Conservation (phyloP, 2,113 vertebrate genomes). For the Chloroceryle aenea region DNA sequence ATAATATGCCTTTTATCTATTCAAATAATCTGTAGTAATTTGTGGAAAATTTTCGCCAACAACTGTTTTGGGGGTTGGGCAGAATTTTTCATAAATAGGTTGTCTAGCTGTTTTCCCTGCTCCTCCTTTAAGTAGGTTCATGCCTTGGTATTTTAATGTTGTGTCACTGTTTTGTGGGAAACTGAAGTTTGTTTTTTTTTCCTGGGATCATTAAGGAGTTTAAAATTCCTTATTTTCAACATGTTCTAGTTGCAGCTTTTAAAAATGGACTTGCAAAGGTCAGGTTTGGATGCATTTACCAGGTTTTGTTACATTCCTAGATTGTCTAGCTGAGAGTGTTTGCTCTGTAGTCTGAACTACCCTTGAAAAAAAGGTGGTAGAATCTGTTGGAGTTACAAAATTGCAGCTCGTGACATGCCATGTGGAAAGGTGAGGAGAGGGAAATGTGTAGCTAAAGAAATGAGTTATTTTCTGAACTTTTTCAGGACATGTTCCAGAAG, state of each 20-base stretch:
- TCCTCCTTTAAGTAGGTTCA: accelerated
- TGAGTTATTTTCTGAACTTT: neutral
- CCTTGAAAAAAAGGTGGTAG: neutral
- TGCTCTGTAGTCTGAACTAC: neutral
- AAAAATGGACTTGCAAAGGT: neutral
- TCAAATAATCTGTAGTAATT: neutral
- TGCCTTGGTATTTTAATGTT: neutral
- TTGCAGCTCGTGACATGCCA: neutral
- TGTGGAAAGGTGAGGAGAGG: neutral
- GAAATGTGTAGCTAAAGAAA: neutral
- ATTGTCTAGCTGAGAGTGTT: neutral
- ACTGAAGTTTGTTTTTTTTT: neutral
- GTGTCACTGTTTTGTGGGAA: neutral
- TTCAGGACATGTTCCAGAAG: neutral
- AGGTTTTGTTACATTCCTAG: neutral
- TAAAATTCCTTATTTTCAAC: neutral
- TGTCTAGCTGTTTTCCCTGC: neutral
- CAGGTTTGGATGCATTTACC: neutral
- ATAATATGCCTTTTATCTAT: neutral
- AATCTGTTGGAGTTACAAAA: neutral
- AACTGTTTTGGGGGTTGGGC: neutral
- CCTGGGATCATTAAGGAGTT: neutral
- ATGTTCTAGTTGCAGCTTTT: neutral
- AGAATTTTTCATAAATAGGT: neutral
- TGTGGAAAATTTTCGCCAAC: neutral